phyloP scores from a whole-genome alignment of 2,113 vertebrate species.

The Microtus oregoni region DNA sequence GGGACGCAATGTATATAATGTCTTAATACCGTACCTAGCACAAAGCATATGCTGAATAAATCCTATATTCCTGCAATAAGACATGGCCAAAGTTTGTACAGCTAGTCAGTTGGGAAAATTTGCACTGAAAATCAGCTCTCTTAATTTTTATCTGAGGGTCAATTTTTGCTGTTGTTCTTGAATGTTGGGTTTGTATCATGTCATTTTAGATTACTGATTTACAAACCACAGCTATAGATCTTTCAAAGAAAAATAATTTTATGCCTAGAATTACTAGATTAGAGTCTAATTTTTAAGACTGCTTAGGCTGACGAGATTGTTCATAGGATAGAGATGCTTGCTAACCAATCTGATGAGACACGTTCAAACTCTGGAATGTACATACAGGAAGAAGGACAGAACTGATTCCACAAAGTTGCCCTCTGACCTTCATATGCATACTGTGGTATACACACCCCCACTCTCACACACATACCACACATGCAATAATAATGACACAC shows the following conservation, averaged over 20 bases:
- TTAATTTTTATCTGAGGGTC: neutral
- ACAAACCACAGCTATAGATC: neutral
- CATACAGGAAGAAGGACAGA: neutral
- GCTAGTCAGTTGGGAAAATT: neutral
- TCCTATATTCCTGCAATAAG: neutral
- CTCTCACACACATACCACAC: neutral
- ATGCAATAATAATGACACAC: neutral
- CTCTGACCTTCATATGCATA: neutral
- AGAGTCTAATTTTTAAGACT: neutral
- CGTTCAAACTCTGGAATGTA: no score
- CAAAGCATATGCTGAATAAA: neutral
- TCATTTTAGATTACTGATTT: neutral
- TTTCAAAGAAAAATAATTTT: neutral
- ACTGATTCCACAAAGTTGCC: neutral
- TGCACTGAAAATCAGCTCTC: neutral
- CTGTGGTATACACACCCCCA: neutral
- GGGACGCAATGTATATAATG: neutral
- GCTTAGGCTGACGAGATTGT: neutral
- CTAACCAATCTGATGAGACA: no score
- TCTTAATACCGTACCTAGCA: neutral
- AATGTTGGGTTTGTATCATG: neutral
- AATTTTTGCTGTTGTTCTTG: neutral
- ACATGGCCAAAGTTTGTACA: neutral
- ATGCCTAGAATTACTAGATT: neutral
- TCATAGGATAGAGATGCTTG: neutral